These are phyloP conservation scores for Marasmarcha lunaedactyla DNA, from an alignment of 2,888 invertebrate genomes.

Conservation along the genomic window DNA sequence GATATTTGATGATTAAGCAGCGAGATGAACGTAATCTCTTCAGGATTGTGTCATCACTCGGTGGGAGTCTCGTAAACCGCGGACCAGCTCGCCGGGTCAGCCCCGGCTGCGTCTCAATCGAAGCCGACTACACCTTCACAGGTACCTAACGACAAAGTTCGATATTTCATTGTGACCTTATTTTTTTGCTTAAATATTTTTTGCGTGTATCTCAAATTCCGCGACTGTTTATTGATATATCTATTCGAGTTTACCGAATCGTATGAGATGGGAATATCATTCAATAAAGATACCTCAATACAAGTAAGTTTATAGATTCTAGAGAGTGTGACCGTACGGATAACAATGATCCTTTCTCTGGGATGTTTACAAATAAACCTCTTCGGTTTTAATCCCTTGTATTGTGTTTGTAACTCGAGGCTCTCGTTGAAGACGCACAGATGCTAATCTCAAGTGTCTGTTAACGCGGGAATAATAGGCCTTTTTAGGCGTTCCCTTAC, in stretches of 20 bases:
- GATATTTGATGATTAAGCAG: conserved; percentile 29
- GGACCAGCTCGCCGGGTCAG: neutral
- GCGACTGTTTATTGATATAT: conserved; percentile 28
- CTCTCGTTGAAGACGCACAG: conserved; percentile 53
- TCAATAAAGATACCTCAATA: conserved; percentile 51
- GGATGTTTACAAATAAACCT: conserved; percentile 69
- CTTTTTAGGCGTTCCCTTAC: conserved; percentile 48
- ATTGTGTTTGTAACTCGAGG: conserved; percentile 59
- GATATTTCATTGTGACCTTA: conserved; percentile 8
- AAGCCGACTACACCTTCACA: no score
- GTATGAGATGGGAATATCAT: conserved; percentile 43
- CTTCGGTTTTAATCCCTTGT: conserved; percentile 55
- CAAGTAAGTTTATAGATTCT: conserved; percentile 35
- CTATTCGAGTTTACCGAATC: conserved; percentile 53
- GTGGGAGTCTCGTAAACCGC: neutral
- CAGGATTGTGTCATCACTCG: conserved; percentile 20
- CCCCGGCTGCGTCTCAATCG: no score
- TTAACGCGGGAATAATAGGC: conserved; percentile 61
- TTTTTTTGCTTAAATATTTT: conserved; percentile 12
- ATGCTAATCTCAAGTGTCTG: conserved; percentile 71
- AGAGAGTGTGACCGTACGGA: conserved; percentile 41
- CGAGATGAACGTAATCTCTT: conserved; percentile 25
- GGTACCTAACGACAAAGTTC: neutral
- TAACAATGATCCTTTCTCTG: conserved; percentile 52
- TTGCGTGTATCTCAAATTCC: conserved; percentile 19